phyloP scores from a whole-genome alignment of 1,140 invertebrate genomes.

The Leptestheria dahalacensis region DNA sequence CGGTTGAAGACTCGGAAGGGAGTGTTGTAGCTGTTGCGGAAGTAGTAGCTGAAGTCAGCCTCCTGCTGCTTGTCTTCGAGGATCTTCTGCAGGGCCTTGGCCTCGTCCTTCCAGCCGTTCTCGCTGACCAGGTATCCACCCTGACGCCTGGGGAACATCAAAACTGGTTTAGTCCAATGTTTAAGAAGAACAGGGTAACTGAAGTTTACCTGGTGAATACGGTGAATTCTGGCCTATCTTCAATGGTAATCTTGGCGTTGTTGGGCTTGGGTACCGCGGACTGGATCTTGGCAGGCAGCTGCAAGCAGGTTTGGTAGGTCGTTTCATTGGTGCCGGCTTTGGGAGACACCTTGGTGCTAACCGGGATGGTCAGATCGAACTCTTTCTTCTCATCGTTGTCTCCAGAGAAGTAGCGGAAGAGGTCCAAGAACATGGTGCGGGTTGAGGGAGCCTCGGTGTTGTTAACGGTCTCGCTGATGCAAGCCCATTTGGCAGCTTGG shows the following conservation, averaged over 20 bases:
- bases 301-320: constrained; percentile 29
- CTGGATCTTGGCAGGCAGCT: constrained; percentile 24
- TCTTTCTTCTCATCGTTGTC: constrained; percentile 19
- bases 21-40: constrained; percentile 23
- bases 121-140: constrained; percentile 5
- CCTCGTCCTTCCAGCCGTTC: not conserved
- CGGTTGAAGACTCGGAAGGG: constrained; percentile 25
- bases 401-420: constrained; percentile 19
- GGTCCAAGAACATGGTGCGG: constrained; percentile 19
- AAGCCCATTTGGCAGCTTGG: constrained; percentile 17
- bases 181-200: not conserved
- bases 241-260: constrained; percentile 24
- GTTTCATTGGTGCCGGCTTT: constrained; percentile 18
- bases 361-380: constrained; percentile 20
- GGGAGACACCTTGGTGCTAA: constrained; percentile 18
- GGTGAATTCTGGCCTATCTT: constrained; percentile 23
- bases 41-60: constrained; percentile 17
- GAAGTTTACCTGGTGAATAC: constrained; percentile 22
- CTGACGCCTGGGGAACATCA: not conserved
- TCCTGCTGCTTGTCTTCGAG: constrained; percentile 9
- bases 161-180: not conserved
- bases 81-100: not conserved
- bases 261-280: constrained; percentile 25
- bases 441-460: constrained; percentile 3
- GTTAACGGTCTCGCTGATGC: constrained; percentile 15